Evolutionary conservation across 1,140 invertebrate species (phyloP), one percentile per base, ranked within the genome.

Genomic region (Matsumurasca onukii): DNA sequence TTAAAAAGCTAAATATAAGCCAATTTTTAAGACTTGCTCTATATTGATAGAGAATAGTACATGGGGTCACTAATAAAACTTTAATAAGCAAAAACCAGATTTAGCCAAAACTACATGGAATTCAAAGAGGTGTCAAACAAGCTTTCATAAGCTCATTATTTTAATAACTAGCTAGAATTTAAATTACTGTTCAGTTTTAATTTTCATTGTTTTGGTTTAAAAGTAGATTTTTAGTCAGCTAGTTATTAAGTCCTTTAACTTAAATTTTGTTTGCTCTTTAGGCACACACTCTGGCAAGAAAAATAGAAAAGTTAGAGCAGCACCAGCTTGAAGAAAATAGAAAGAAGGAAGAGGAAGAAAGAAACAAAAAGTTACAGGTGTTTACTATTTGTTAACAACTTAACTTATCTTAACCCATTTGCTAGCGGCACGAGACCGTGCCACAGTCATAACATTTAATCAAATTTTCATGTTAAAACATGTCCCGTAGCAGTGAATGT

Each of bases 341-440:
- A 27, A 59, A 29, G 30, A 59, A 29, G 55, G 30, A n/a, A 29
- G 55, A 59, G n/a, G 55, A 59, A 27, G 55, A 59, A 29, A 27
- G 30, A 59, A 59, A 24, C 13, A 59, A 59, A 29, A 59, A 27
- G n/a, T 5, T 27, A 12, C 55, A 59, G 25, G 55, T 59, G 30
- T 27, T 5, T 27, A 3, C 12, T 52, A 15, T 52, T 17, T 15
- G 20, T 22, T 5, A 52, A 22, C 20, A 52, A 5, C 5, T 12
- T 17, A 39, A 39, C 17, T 39, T 9, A 17, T 39, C 5, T 39
- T 39, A 39, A 39, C 5, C 34, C 34, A 9, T 3, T 20, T 3
- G 20, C 5, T 20, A 5, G 22, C 20, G 3, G 12, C 3, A 15
- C 12, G 3, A 20, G 20, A 15, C 12, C 5, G 5, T 52, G 5